Conservation (phyloP, 2,113 vertebrate species). For the Oreocharis arfaki region DNA sequence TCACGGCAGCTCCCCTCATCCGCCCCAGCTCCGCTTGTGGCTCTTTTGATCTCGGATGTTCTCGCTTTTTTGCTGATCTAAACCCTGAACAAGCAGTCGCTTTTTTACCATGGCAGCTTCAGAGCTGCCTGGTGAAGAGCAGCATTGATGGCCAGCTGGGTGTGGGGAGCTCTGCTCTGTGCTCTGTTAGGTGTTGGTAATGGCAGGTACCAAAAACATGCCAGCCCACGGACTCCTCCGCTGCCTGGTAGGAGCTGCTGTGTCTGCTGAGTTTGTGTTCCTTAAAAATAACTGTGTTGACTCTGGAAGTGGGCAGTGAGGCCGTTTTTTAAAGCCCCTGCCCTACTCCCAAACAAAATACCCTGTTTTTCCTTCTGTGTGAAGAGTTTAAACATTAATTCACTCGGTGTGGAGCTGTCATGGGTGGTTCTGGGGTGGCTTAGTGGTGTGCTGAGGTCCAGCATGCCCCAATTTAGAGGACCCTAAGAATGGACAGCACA, state of each 20-base stretch:
- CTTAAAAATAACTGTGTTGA: not conserved
- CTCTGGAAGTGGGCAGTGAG: not conserved
- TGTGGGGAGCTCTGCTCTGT: not conserved
- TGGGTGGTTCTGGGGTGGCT: not conserved
- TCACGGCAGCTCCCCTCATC: not conserved
- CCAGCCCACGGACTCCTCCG: not conserved
- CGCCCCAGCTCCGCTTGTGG: not conserved
- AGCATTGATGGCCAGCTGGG: not conserved
- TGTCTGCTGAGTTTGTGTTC: not conserved
- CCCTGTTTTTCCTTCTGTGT: not conserved
- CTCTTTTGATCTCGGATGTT: slow-evolving; percentile 30
- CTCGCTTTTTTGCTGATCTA: not conserved
- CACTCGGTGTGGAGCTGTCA: not conserved
- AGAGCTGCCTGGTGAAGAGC: not conserved
- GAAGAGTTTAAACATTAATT: not conserved
- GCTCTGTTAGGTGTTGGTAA: not conserved
- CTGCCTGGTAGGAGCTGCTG: not conserved
- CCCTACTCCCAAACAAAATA: not conserved
- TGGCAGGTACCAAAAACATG: not conserved
- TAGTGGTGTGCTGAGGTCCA: not conserved
- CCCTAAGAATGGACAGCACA: not conserved
- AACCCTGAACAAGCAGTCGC: not conserved
- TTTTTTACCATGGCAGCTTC: not conserved
- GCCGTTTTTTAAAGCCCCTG: not conserved
- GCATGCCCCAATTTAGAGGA: not conserved